Evolutionary conservation across 2,113 vertebrate species (phyloP), one percentile per base, ranked within the genome.

Genomic region (Ivindomyrus marchei): DNA sequence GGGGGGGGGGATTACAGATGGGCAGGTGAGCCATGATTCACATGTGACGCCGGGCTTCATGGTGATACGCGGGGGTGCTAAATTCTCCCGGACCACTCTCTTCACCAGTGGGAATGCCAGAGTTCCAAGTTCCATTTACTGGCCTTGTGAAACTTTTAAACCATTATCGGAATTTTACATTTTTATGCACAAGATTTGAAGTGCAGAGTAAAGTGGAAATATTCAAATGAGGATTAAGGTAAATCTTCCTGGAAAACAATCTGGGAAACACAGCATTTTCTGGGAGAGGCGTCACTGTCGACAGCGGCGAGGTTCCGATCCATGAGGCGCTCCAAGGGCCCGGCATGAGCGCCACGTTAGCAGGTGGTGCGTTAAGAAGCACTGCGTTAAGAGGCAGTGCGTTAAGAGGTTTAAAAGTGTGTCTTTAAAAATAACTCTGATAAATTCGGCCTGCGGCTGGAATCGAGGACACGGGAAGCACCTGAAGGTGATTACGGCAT

Each of bases 401-500:
- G 52, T 88, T 56, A 56, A 58, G 50, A 15, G 50, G 31, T 88
- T 88, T 58, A 21, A 58, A 88, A 88, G 39, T 58, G 39, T 31
- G 46, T 58, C 87, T 88, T 88, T 58, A 88, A 88, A 88, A 88
- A 58, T 88, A 88, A 58, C 87, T 6, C 45, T 21, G 52, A 47
- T 58, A 42, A 88, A 58, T 58, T 36, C 87, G 13, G 52, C 49
- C 87, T 10, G 17, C 49, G 50, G 87, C 50, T 56, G 52, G 52
- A 88, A 58, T 42, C 31, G 58, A 85, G 53, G 36, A 58, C 27
- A 88, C 17, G 42, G 62, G 49, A 88, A 84, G 85, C 88, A 92
- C 90, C 89, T 90, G 84, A 80, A 88, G 91, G 90, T 90, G 90
- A 91, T 91, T 91, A 89, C 52, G 84, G 87, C 89, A 90, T 86